Evolutionary conservation across 2,888 invertebrate species (phyloP), one percentile per base, ranked within the genome.

Genomic region (Idaea biselata): DNA sequence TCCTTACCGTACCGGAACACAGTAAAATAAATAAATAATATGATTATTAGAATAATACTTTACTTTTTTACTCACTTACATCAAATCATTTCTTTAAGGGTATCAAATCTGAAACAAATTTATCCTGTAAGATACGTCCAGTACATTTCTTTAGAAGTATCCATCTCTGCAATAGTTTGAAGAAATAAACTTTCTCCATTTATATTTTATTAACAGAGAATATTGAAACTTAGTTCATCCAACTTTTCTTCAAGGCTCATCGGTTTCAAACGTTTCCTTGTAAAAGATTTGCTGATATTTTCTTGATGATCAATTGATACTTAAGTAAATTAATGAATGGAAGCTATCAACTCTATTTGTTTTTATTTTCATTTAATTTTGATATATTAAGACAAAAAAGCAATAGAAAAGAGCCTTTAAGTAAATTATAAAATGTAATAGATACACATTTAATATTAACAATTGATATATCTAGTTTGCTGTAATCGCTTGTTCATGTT

Each of bases 181-280:
- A 56, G 60, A 77, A 77, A 77, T 74, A 83, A 87, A 87, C 81
- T 87, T 86, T 82, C 68, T 72, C 80, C 83, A 87, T 87, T 85
- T 84, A 86, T 86, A 86, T 87, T 86, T 87, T 86, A 88, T 86
- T 84, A 84, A 82, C 82, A 80, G 78, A 78, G 84, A 86, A 83
- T 82, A 81, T 80, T 83, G 82, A 81, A 86, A 84, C 82, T 88
- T 82, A 81, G 79, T 86, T 83, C 78, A 82, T 81, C 81, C 79
- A 87, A 87, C 81, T 88, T 85, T 80, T 77, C 83, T 83, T 83
- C 81, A 79, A 84, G 83, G 80, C 79, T 81, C 79, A 82, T 86
- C 83, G 85, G 84, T 86, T 84, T 80, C 76, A 83, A 84, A 81
- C 75, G 77, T 80, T 78, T 79, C 70, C 61, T 63, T 54, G 60